A percentile compares a stretch with the other conserved stretches of the same genome.
Conservation (phyloP, 2,888 invertebrate species). For the Euplagia quadripunctaria region DNA sequence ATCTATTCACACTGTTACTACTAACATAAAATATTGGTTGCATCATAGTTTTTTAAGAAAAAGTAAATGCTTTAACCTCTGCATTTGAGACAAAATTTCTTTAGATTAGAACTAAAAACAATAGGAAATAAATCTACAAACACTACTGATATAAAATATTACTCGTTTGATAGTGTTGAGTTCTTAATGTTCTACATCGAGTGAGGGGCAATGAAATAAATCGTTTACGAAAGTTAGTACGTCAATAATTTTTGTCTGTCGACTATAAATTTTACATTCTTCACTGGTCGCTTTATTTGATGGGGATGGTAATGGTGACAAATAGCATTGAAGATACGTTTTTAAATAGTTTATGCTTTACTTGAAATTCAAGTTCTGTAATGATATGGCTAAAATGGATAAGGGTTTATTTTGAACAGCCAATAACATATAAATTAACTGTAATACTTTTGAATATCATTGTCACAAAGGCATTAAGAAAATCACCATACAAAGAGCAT, state of each 20-base stretch:
- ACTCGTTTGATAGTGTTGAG: constrained; percentile 5
- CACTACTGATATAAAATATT: constrained; percentile 50
- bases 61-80: neutral
- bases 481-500: neutral
- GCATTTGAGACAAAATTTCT: neutral
- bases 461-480: neutral
- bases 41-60: neutral
- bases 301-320: constrained; percentile 1
- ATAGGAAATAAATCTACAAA: neutral
- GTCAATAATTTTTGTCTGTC: constrained; percentile 11
- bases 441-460: neutral
- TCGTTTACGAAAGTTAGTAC: constrained; percentile 17
- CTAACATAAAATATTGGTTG: no score
- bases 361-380: neutral
- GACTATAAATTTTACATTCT: constrained; percentile 19
- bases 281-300: neutral
- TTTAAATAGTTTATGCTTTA: neutral
- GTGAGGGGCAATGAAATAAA: constrained; percentile 20
- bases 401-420: no score
- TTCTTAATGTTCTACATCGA: constrained; percentile 9
- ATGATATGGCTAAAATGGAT: neutral
- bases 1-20: no score
- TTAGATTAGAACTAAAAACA: neutral
- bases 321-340: neutral
- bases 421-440: neutral